phyloP scores from a whole-genome alignment of 2,113 vertebrate genomes.

The Malurus alboscapulatus region DNA sequence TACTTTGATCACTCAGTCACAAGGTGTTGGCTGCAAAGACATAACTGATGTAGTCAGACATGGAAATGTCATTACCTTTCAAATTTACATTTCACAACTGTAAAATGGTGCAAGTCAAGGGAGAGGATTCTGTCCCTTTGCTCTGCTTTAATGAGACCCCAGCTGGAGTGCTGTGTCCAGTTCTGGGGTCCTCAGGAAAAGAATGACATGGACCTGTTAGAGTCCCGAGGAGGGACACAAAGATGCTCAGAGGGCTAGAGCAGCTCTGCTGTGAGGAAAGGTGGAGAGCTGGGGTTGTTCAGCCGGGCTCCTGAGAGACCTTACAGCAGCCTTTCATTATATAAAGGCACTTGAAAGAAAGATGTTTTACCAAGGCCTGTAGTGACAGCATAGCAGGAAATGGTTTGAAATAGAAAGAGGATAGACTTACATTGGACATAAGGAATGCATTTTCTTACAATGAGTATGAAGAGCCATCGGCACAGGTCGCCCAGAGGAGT shows the following conservation, averaged over 20 bases:
- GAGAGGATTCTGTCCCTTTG: neutral
- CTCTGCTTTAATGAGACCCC: neutral
- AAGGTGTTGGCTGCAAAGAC: neutral
- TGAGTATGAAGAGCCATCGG: neutral
- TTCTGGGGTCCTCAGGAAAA: neutral
- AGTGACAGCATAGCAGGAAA: neutral
- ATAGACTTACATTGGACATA: neutral
- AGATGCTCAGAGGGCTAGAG: neutral
- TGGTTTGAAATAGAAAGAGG: neutral
- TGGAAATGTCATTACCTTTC: neutral
- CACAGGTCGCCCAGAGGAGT: neutral
- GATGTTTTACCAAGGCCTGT: neutral
- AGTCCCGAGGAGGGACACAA: neutral
- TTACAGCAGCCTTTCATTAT: neutral
- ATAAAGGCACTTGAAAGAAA: neutral
- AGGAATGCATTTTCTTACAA: neutral
- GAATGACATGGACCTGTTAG: neutral
- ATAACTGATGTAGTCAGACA: neutral
- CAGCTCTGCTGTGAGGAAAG: neutral
- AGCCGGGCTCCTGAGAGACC: neutral
- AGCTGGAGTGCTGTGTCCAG: neutral
- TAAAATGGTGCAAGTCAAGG: neutral
- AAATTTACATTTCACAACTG: no score
- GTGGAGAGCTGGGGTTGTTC: neutral
- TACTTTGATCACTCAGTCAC: neutral